Evolutionary conservation across 1,140 invertebrate genomes (phyloP).

Genomic region (Hesperophylax magnus): DNA sequence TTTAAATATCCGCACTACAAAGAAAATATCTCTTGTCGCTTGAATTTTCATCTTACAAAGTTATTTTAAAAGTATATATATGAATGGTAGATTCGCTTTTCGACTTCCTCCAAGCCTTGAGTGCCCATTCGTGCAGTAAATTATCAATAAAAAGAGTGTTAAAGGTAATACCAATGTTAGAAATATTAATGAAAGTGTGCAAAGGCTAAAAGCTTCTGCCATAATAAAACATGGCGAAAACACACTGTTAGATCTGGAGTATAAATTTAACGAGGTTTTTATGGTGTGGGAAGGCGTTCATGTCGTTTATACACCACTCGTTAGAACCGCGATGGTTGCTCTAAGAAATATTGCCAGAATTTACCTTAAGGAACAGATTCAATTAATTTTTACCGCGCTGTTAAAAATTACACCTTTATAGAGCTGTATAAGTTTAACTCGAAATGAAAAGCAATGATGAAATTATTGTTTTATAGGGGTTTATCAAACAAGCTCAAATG

Average conservation of each 20-base stretch:
- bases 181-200: conserved; percentile 32
- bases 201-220: conserved; percentile 6
- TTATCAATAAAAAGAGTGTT: no score
- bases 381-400: not conserved
- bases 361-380: conserved; percentile 1
- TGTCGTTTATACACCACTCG: conserved; percentile 17
- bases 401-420: conserved; percentile 20
- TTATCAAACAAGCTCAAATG: no score
- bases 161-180: conserved; percentile 16
- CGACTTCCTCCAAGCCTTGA: no score
- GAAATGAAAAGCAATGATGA: no score
- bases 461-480: no score
- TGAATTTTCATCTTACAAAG: no score
- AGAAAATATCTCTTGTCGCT: no score
- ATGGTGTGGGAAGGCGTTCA: conserved; percentile 35
- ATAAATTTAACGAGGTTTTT: conserved; percentile 48
- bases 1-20: no score
- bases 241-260: conserved; percentile 42
- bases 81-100: no score
- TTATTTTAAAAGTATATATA: no score
- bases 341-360: conserved; percentile 6
- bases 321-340: not conserved
- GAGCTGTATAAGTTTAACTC: not conserved
- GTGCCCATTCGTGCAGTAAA: no score
- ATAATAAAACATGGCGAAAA: conserved; percentile 38